A percentile compares a stretch with the other conserved stretches of the same genome.
Evolutionary conservation across 1,140 invertebrate genomes (phyloP).

Genomic region (Aphidius ervi): DNA sequence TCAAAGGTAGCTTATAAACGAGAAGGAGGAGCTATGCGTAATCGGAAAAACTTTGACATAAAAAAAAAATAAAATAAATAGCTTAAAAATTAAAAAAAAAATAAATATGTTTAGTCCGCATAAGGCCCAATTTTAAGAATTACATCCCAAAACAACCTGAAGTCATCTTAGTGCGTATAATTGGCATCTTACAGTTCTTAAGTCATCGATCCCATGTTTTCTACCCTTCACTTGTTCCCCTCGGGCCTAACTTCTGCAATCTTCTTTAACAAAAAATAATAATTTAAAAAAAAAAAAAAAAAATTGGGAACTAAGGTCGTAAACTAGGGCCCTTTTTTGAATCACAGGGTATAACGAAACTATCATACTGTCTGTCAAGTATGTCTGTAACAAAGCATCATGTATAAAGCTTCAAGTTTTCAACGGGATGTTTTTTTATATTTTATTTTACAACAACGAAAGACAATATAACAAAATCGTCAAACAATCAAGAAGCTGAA

Average conservation of each 20-base stretch:
- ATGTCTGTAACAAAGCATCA: too few species aligned
- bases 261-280: conserved; percentile 30
- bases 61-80: conserved; percentile 17
- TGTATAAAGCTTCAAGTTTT: too few species aligned
- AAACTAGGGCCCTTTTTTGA: too few species aligned
- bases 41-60: conserved; percentile 35
- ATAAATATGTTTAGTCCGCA: conserved; percentile 10
- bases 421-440: too few species aligned
- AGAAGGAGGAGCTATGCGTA: conserved; percentile 20
- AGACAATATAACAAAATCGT: conserved; percentile 41
- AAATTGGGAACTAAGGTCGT: too few species aligned
- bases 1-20: background rate
- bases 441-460: conserved; percentile 22
- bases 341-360: too few species aligned
- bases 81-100: background rate
- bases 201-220: conserved; percentile 7
- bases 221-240: conserved; percentile 2
- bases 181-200: conserved; percentile 26
- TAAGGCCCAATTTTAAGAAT: conserved; percentile 33
- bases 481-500: conserved; percentile 39
- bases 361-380: too few species aligned
- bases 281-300: conserved; percentile 21
- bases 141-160: conserved; percentile 28
- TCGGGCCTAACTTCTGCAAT: conserved; percentile 12
- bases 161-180: conserved; percentile 38